Percentiles rank a stretch among this genome's conserved stretches.
These are phyloP conservation scores for Phoxinus phoxinus DNA, from an alignment of 2,113 vertebrate genomes.

Conservation along the genomic window DNA sequence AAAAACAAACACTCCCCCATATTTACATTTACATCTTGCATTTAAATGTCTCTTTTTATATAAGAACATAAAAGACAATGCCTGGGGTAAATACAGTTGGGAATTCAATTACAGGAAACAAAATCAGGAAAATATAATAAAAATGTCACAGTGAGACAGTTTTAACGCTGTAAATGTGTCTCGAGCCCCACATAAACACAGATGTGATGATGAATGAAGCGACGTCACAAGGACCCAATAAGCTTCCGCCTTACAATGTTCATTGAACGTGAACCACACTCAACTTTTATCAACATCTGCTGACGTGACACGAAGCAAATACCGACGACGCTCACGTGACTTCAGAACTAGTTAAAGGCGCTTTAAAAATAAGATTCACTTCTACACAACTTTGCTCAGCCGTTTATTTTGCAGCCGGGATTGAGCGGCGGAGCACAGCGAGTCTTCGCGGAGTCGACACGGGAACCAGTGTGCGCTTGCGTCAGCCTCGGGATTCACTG, in stretches of 20 bases:
- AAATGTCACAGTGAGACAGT: too few relatives aligned
- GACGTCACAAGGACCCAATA: constrained; percentile 17
- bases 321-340: neutral
- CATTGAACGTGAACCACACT: neutral
- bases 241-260: neutral
- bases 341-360: neutral
- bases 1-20: neutral
- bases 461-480: constrained; percentile 59
- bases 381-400: neutral
- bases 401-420: neutral
- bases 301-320: neutral
- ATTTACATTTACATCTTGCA: neutral
- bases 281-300: constrained; percentile 37
- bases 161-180: neutral
- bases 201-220: neutral
- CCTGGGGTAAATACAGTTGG: too few relatives aligned
- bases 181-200: neutral
- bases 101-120: too few relatives aligned
- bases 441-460: constrained; percentile 23
- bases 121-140: too few relatives aligned
- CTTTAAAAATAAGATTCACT: neutral
- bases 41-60: neutral
- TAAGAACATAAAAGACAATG: too few relatives aligned
- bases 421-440: neutral
- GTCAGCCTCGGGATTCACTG: constrained; percentile 51